phyloP scores from a whole-genome alignment of 2,888 invertebrate genomes.

The Lasioglossum pauxillum region DNA sequence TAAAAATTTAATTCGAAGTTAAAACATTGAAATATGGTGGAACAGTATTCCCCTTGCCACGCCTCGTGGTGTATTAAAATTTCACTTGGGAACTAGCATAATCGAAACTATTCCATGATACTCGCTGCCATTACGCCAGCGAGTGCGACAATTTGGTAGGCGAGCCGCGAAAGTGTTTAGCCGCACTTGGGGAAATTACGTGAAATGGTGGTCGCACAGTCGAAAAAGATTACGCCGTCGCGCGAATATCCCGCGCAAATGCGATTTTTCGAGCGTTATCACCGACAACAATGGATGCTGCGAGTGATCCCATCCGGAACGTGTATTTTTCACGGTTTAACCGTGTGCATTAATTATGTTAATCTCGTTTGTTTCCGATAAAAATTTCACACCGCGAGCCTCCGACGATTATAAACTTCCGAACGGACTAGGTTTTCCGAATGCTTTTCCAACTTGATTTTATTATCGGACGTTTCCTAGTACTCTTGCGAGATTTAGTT shows the following conservation, averaged over 20 bases:
- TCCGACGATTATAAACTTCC: too few relatives aligned
- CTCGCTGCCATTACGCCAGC: background rate
- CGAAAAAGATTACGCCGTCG: background rate
- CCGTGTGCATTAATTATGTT: constrained; percentile 2
- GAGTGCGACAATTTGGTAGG: background rate
- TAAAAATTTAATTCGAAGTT: too few relatives aligned
- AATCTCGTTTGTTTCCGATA: background rate
- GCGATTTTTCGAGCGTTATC: constrained; percentile 20
- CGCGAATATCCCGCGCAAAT: background rate
- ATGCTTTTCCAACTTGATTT: background rate
- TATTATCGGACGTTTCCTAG: background rate
- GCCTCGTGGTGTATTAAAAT: background rate
- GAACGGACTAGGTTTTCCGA: background rate
- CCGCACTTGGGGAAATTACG: constrained; percentile 31
- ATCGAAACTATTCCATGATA: background rate
- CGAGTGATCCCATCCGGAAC: background rate
- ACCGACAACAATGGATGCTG: background rate
- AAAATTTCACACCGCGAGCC: background rate
- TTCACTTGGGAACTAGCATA: background rate
- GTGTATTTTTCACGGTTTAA: background rate
- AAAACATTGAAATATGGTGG: too few relatives aligned
- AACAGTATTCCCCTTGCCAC: background rate
- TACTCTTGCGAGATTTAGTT: background rate
- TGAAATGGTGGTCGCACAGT: background rate
- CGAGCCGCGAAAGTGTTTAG: constrained; percentile 16